Percentiles rank a stretch among this genome's conserved stretches.
phyloP scores from a whole-genome alignment of 2,113 vertebrate species.

The Scomber colias region DNA sequence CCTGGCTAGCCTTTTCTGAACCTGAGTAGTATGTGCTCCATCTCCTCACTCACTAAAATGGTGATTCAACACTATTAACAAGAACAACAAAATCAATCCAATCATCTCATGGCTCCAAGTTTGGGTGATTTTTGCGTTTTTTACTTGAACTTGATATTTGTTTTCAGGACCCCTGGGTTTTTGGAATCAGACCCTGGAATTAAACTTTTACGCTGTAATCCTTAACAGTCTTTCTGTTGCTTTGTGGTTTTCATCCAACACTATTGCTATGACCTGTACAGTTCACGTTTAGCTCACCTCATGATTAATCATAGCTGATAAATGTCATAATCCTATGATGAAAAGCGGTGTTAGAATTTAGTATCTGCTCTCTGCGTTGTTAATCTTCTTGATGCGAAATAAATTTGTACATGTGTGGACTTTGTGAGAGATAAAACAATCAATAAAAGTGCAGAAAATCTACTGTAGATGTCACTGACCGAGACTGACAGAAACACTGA shows the following conservation, averaged over 20 bases:
- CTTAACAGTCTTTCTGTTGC: neutral
- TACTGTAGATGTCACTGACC: neutral
- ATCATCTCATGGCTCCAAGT: neutral
- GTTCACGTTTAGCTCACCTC: slow-evolving; percentile 19
- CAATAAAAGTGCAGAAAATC: slow-evolving; percentile 16
- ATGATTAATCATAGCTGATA: neutral
- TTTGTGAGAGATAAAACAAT: slow-evolving; percentile 15
- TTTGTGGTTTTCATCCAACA: slow-evolving; percentile 34
- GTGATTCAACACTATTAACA: neutral
- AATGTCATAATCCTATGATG: slow-evolving; percentile 32
- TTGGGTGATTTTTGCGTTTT: neutral
- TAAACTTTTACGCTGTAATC: slow-evolving; percentile 1
- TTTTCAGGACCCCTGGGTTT: neutral
- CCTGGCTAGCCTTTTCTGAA: slow-evolving; percentile 24
- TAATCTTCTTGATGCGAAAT: neutral
- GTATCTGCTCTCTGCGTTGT: neutral
- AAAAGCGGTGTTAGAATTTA: slow-evolving; percentile 16
- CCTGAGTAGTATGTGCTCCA: neutral
- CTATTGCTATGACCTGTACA: neutral
- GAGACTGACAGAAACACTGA: slow-evolving; percentile 29
- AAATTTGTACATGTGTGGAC: neutral
- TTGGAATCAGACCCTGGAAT: neutral
- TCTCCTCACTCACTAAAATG: slow-evolving; percentile 11
- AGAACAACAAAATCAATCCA: neutral
- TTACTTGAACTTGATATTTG: slow-evolving; percentile 5